A percentile compares a stretch with the other conserved stretches of the same genome.
Evolutionary conservation across 1,140 invertebrate species (phyloP).

Genomic region (Aporrectodea caliginosa): DNA sequence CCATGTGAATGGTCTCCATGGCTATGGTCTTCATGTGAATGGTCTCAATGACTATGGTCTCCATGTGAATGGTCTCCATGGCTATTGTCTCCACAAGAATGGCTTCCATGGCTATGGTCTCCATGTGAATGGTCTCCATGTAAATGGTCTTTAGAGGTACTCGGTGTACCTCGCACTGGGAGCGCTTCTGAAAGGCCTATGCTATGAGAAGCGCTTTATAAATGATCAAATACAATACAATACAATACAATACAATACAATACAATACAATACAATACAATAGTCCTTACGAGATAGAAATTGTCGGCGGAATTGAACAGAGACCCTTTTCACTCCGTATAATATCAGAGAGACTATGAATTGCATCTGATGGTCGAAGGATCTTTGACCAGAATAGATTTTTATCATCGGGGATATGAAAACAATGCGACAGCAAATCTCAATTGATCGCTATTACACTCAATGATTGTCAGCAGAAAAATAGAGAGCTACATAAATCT

Average conservation of each 20-base stretch:
- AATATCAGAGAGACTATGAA: neutral
- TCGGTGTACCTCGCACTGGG: neutral
- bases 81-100: neutral
- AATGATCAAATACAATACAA: neutral
- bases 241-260: neutral
- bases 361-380: neutral
- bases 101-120: neutral
- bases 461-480: no score
- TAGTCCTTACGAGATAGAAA: no score
- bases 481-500: no score
- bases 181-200: no score
- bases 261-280: neutral
- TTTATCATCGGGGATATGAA: neutral
- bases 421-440: neutral
- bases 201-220: no score
- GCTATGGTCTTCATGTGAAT: no score
- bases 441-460: neutral
- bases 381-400: neutral
- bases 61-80: no score
- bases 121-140: no score
- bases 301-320: no score
- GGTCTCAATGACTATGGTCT: no score
- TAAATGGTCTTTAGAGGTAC: neutral
- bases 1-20: no score
- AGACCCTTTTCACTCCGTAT: neutral